Conservation (phyloP, 2,113 vertebrate species). For the Pelvicachromis taeniatus region DNA sequence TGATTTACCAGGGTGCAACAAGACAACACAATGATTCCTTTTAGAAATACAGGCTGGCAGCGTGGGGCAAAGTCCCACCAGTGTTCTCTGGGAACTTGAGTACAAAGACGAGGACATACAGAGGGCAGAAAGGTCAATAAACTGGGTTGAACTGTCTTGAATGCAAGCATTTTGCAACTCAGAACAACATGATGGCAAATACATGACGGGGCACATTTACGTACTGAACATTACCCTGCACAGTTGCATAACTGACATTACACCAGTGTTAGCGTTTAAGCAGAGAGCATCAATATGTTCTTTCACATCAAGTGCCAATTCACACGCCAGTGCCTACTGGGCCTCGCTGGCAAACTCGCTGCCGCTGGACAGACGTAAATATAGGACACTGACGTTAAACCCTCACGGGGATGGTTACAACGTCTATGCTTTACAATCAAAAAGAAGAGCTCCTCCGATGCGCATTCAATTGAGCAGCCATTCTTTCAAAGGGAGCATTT, state of each 20-base stretch:
- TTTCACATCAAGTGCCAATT: constrained; percentile 12
- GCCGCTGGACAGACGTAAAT: constrained; percentile 23
- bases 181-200: neutral
- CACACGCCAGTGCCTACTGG: neutral
- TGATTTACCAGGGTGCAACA: constrained; percentile 42
- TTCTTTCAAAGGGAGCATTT: constrained; percentile 16
- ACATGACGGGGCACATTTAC: constrained; percentile 38
- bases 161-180: neutral
- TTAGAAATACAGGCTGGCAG: constrained; percentile 58
- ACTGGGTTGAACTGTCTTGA: constrained; percentile 40
- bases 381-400: constrained; percentile 21
- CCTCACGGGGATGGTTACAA: neutral
- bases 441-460: constrained; percentile 5
- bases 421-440: neutral
- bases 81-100: constrained; percentile 51
- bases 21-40: constrained; percentile 68
- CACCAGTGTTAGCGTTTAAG: neutral
- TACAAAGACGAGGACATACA: constrained; percentile 53
- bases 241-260: constrained; percentile 14
- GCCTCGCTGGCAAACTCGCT: neutral
- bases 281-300: constrained; percentile 14
- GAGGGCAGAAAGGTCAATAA: constrained; percentile 49
- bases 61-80: constrained; percentile 55
- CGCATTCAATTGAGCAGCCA: neutral
- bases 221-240: neutral